Evolutionary conservation across 2,113 vertebrate genomes (phyloP).

Genomic region (Bostrychus sinensis): DNA sequence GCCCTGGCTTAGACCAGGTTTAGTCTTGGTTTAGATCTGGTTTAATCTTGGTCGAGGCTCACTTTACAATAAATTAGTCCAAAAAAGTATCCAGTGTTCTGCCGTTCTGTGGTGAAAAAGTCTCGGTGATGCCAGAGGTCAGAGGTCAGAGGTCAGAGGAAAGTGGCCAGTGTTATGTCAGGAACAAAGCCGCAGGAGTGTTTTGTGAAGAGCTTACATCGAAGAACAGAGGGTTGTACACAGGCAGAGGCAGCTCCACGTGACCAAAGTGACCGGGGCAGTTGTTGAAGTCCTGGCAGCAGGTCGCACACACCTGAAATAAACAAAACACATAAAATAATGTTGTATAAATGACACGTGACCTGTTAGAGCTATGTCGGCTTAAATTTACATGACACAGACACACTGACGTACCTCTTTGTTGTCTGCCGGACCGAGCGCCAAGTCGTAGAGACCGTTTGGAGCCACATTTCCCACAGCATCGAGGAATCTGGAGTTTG

Average conservation of each 20-base stretch:
- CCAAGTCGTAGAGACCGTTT: slow-evolving; percentile 91
- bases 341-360: too few relatives aligned
- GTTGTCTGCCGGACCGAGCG: slow-evolving; percentile 88
- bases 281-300: slow-evolving; percentile 89
- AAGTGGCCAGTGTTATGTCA: too few relatives aligned
- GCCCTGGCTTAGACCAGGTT: too few relatives aligned
- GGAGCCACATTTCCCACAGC: slow-evolving; percentile 85
- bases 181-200: not conserved
- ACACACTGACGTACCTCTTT: slow-evolving; percentile 78
- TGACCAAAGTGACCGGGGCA: slow-evolving; percentile 95
- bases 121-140: too few relatives aligned
- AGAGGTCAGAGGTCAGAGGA: too few relatives aligned
- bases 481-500: slow-evolving; percentile 87
- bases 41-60: too few relatives aligned
- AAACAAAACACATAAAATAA: not conserved
- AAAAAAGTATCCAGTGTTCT: too few relatives aligned
- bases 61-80: too few relatives aligned
- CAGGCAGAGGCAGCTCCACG: slow-evolving; percentile 88
- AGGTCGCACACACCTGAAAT: slow-evolving; percentile 86
- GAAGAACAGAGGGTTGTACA: slow-evolving; percentile 95
- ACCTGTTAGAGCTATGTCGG: not conserved
- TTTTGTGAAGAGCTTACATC: slow-evolving; percentile 80
- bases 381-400: too few relatives aligned
- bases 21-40: too few relatives aligned
- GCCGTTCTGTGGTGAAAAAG: too few relatives aligned